Evolutionary conservation across 2,797 vertebrate species (phyloP), one percentile per base, ranked within the genome.

Genomic region (Acanthurus tractus): DNA sequence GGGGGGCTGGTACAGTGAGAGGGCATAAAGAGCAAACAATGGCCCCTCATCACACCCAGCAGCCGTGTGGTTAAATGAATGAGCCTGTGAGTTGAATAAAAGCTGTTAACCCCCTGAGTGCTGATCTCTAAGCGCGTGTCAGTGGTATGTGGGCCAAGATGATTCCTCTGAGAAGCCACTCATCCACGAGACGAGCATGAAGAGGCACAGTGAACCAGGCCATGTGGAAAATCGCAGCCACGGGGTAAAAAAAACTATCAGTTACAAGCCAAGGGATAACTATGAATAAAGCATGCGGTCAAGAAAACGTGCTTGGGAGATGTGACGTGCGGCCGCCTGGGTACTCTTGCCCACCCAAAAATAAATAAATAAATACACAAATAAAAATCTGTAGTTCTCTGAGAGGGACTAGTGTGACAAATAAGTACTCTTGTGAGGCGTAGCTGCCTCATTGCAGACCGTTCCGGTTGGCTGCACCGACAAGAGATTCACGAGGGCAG

Each of bases 221-320:
- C 93, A 93, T 82, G 92, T 89, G 91, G 92, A 94, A 94, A 94
- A 94, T 93, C 79, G 71, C 74, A 62, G 89, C 93, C 92, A 80
- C 34, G 7, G 91, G 92, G 89, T 70, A 89, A 94, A 71, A 92
- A 91, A 86, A 94, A 94, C 93, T 93, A 94, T 93, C 93, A 84
- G 79, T 94, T 93, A 93, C 93, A 93, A 88, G 78, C 79, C 64
- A 38, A 71, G 17, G 61, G 81, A 83, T 78, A 71, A 77, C 65
- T 85, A 92, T 90, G 87, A 92, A 92, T 89, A 89, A 89, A 74
- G 86, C 84, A 90, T 85, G 82, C 58, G 42, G 82, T 40, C 61
- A 64, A 85, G 73, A 79, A 67, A 78, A 57, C 23, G 18, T 14
- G 29, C 52, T 25, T 70, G 56, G 58, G 63, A 77, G 77, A 70